phyloP scores from a whole-genome alignment of 2,888 invertebrate species.

The Rhorus exstirpatorius region DNA sequence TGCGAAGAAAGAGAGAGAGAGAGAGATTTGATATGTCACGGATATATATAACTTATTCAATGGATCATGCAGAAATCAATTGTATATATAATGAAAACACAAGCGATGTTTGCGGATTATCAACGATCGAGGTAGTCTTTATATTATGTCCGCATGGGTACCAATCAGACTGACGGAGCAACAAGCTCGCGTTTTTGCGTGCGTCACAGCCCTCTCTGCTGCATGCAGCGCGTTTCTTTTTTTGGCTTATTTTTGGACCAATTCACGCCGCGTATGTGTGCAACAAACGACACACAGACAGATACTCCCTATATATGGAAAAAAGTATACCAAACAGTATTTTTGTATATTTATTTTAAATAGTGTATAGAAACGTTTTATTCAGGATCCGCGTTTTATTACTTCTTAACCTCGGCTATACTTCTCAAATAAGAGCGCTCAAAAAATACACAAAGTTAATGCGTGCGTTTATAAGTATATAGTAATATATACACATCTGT shows the following conservation, averaged over 20 bases:
- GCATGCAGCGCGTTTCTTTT: conserved; percentile 24
- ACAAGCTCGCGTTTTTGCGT: conserved; percentile 40
- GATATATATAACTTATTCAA: not conserved
- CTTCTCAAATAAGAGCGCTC: too few species aligned
- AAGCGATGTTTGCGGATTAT: not conserved
- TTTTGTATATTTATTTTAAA: too few species aligned
- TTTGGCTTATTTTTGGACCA: too few species aligned
- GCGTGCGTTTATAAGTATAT: too few species aligned
- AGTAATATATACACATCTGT: too few species aligned
- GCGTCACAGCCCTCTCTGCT: conserved; percentile 25
- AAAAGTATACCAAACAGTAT: not conserved
- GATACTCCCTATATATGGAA: not conserved
- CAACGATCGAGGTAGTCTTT: conserved; percentile 13
- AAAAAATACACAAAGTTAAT: too few species aligned
- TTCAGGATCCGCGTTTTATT: too few species aligned
- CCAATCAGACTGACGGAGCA: conserved; percentile 4
- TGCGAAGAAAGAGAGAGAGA: not conserved
- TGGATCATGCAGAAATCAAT: conserved; percentile 21
- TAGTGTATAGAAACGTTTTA: too few species aligned
- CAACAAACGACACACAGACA: conserved; percentile 3
- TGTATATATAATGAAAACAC: conserved; percentile 5
- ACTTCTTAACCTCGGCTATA: too few species aligned
- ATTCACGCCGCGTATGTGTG: too few species aligned
- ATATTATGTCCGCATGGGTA: conserved; percentile 2
- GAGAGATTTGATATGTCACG: not conserved